A percentile compares a stretch with the other conserved stretches of the same genome.
Conservation (phyloP, 2,797 vertebrate genomes). For the Lacerta viridis region DNA sequence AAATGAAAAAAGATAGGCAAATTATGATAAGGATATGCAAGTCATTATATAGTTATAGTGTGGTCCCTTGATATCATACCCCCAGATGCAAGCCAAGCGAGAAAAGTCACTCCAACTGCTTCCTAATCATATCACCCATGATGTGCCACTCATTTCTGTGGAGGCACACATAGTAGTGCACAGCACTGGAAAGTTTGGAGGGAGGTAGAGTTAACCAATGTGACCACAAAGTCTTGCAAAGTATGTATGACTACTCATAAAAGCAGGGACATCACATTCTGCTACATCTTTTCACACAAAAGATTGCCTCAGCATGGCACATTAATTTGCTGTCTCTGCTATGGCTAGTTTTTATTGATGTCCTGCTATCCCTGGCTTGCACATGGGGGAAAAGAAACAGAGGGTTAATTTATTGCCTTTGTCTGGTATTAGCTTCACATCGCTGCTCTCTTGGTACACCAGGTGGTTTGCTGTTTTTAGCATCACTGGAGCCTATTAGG, state of each 20-base stretch:
- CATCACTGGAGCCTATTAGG: neutral
- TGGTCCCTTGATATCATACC: neutral
- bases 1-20: neutral
- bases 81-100: neutral
- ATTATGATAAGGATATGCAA: neutral
- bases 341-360: slow-evolving; percentile 1
- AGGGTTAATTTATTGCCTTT: slow-evolving; percentile 32
- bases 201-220: neutral
- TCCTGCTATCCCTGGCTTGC: neutral
- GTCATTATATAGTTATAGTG: neutral
- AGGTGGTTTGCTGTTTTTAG: neutral
- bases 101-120: neutral
- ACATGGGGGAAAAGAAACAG: slow-evolving; percentile 5
- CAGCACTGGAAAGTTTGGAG: neutral
- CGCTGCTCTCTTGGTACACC: slow-evolving; percentile 15
- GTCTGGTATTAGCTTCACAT: slow-evolving; percentile 31
- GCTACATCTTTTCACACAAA: neutral
- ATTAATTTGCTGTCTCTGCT: slow-evolving; percentile 19
- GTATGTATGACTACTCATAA: neutral
- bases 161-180: neutral
- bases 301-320: neutral
- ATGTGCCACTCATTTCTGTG: slow-evolving; percentile 16
- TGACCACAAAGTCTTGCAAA: neutral
- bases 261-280: slow-evolving; percentile 16
- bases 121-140: neutral